A percentile compares a stretch with the other conserved stretches of the same genome.
Conservation (phyloP, 2,797 vertebrate genomes). For the Sarcophilus harrisii region DNA sequence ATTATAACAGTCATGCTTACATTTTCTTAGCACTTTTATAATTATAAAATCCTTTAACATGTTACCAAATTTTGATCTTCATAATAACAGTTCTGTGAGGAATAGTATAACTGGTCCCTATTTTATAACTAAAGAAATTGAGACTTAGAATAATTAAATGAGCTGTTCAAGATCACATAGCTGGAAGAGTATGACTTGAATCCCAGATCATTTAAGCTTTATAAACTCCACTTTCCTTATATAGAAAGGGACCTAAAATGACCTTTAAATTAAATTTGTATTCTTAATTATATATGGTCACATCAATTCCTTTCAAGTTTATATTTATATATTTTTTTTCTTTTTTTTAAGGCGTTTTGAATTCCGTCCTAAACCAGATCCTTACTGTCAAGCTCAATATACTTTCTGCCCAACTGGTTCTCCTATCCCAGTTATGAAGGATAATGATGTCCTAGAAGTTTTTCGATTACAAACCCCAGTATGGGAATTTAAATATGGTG, state of each 20-base stretch:
- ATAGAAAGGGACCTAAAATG: neutral
- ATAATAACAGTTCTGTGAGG: neutral
- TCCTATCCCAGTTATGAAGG: slow-evolving; percentile 90
- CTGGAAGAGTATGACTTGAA: neutral
- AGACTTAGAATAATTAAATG: neutral
- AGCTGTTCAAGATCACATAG: neutral
- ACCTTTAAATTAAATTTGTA: slow-evolving; percentile 17
- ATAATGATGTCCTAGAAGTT: slow-evolving; percentile 91
- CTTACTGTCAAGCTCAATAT: slow-evolving; percentile 94
- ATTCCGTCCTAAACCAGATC: slow-evolving; percentile 90
- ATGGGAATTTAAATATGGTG: slow-evolving; percentile 98
- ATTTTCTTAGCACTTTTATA: neutral
- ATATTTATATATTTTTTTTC: slow-evolving; percentile 51
- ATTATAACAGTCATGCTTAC: neutral
- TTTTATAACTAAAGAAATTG: neutral
- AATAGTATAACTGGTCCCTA: neutral
- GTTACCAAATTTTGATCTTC: neutral
- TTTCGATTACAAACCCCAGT: slow-evolving; percentile 96
- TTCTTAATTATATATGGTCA: slow-evolving; percentile 32
- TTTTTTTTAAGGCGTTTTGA: slow-evolving; percentile 91
- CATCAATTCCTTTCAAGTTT: slow-evolving; percentile 23
- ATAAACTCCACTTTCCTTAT: neutral
- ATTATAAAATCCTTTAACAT: neutral
- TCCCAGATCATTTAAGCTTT: neutral
- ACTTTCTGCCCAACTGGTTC: slow-evolving; percentile 96